Percentiles rank a stretch among this genome's conserved stretches.
Conservation (phyloP, 1,140 invertebrate species). For the Callitettix versicolor region DNA sequence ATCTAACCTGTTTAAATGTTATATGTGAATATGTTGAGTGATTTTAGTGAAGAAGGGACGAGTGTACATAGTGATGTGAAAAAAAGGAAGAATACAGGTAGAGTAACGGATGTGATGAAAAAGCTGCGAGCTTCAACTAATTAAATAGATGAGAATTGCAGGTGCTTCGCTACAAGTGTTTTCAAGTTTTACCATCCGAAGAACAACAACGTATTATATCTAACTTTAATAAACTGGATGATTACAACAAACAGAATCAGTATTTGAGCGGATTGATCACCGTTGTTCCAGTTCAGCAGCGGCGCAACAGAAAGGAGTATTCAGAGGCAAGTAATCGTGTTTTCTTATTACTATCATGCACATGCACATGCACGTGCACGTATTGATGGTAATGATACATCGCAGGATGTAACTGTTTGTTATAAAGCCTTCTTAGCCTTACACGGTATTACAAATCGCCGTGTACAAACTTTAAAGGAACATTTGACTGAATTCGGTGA, state of each 20-base stretch:
- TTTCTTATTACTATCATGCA: background rate
- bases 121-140: background rate
- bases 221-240: conserved; percentile 10
- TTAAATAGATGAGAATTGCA: background rate
- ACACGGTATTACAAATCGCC: too few relatives aligned
- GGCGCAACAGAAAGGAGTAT: conserved; percentile 3
- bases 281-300: conserved; percentile 1
- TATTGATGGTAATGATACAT: too few relatives aligned
- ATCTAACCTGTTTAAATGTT: background rate
- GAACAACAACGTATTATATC: conserved; percentile 7
- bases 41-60: conserved; percentile 10
- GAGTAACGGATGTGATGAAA: too few relatives aligned
- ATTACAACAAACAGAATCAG: conserved; percentile 6
- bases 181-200: background rate
- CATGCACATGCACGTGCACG: too few relatives aligned
- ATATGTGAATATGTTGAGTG: conserved; percentile 1
- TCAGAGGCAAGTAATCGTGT: conserved; percentile 4
- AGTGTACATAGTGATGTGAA: conserved; percentile 7
- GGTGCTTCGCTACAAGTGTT: conserved; percentile 1
- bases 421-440: too few relatives aligned
- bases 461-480: too few relatives aligned
- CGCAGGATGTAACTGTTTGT: too few relatives aligned
- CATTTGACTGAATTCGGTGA: too few relatives aligned
- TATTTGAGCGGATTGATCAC: conserved; percentile 7
- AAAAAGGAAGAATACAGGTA: background rate